Evolutionary conservation across 2,888 invertebrate species (phyloP), one percentile per base, ranked within the genome.

Genomic region (Melanostoma mellinum): DNA sequence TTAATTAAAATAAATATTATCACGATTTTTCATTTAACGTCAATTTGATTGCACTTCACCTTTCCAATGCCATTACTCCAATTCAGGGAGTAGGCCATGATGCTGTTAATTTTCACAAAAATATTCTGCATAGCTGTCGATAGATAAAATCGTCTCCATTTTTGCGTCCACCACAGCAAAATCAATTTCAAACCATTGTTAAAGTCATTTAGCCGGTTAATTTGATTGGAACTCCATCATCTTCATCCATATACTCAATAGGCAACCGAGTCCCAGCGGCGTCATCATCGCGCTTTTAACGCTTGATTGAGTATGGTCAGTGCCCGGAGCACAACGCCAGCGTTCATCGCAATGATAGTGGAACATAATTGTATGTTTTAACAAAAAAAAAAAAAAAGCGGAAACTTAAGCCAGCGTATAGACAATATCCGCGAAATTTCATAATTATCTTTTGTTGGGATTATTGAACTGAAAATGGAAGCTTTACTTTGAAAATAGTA

Each of bases 141-240:
- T 55, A 77, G 65, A 72, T 77, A 52, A 20, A 72, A 67, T 73
- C 60, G 67, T 67, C 32, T 61, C 35, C 32, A 36, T 8, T n/a
- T 61, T 32, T 9, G 32, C 9, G 46, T 30, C 56, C 44, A 69
- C 61, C 56, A 52, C 65, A 60, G 65, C 6, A 46, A 81, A 77
- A 72, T 67, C 77, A 82, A 82, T 78, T 81, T 76, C 44, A 63
- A 63, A 50, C 73, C 68, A 78, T 82, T 78, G 82, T 72, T 82
- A 68, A 68, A 69, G 53, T 78, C 77, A 78, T 82, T 82, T 82
- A 73, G 73, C 68, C 63, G 78, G 63, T 82, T 82, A 82, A 82
- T 82, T 82, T 68, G 73, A 82, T 78, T 69, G 68, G 61, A 73
- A 58, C 56, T 56, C 65, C 77, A 72, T 73, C 71, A 67, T 76